Percentiles rank a stretch among this genome's conserved stretches.
phyloP scores from a whole-genome alignment of 2,888 invertebrate genomes.

The Aphodius granarius region DNA sequence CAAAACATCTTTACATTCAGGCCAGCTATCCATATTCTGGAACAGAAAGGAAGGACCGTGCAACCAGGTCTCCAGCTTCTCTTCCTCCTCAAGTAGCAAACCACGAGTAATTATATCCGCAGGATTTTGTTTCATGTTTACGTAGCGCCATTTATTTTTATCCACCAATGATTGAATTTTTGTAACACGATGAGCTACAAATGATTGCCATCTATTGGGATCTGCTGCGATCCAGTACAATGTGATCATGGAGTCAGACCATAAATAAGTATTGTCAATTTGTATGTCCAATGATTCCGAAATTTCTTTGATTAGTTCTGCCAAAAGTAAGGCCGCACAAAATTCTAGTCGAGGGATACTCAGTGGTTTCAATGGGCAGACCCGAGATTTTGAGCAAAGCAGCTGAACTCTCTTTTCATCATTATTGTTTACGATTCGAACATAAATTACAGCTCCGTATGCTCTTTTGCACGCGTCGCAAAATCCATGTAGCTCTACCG shows the following conservation, averaged over 20 bases:
- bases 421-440: neutral
- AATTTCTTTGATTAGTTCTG: neutral
- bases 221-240: neutral
- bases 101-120: neutral
- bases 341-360: neutral
- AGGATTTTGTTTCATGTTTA: neutral
- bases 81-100: neutral
- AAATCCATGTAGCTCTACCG: neutral
- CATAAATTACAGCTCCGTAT: neutral
- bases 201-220: neutral
- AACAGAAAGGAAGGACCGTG: neutral
- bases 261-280: neutral
- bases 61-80: neutral
- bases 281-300: neutral
- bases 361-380: neutral
- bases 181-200: neutral
- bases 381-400: too few relatives aligned
- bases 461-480: neutral
- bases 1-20: neutral
- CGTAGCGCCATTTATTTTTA: neutral
- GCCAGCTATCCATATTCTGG: neutral
- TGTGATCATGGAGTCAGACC: neutral
- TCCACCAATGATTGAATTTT: neutral
- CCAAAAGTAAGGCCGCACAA: neutral
- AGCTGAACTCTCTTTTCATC: neutral